A percentile compares a stretch with the other conserved stretches of the same genome.
Evolutionary conservation across 2,113 vertebrate genomes (phyloP).

Genomic region (Leptocoma aspasia): DNA sequence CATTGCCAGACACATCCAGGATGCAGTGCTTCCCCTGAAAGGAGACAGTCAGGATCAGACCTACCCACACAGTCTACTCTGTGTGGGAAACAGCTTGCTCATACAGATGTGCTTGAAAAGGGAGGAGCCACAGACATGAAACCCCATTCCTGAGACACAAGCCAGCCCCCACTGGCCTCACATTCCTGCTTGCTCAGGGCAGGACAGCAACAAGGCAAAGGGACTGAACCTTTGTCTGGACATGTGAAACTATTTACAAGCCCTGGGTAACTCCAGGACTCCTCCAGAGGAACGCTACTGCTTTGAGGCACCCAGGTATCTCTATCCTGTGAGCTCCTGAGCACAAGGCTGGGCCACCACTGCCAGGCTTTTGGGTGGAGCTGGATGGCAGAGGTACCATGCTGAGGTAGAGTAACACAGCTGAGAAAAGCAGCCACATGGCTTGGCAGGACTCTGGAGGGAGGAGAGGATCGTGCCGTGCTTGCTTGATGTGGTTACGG

Average conservation of each 20-base stretch:
- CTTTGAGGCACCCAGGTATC: background rate
- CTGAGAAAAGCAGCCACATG: background rate
- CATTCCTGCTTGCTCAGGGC: background rate
- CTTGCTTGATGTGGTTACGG: background rate
- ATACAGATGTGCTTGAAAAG: background rate
- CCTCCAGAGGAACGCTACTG: background rate
- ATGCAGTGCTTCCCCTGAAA: conserved; percentile 97
- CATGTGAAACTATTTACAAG: background rate
- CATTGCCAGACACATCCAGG: conserved; percentile 97
- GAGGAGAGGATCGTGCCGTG: background rate
- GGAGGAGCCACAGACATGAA: background rate
- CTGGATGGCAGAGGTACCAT: background rate
- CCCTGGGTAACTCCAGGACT: background rate
- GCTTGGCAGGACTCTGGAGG: background rate
- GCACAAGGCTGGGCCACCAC: background rate
- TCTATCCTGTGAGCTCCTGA: background rate
- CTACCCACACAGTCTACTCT: background rate
- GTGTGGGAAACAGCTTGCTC: background rate
- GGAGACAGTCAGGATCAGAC: background rate
- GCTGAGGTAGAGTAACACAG: background rate
- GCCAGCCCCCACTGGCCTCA: background rate
- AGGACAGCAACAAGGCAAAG: background rate
- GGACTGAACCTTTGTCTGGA: background rate
- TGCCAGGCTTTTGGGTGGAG: background rate
- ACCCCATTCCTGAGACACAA: background rate